phyloP scores from a whole-genome alignment of 2,888 invertebrate species.

The Tanypteryx hageni region DNA sequence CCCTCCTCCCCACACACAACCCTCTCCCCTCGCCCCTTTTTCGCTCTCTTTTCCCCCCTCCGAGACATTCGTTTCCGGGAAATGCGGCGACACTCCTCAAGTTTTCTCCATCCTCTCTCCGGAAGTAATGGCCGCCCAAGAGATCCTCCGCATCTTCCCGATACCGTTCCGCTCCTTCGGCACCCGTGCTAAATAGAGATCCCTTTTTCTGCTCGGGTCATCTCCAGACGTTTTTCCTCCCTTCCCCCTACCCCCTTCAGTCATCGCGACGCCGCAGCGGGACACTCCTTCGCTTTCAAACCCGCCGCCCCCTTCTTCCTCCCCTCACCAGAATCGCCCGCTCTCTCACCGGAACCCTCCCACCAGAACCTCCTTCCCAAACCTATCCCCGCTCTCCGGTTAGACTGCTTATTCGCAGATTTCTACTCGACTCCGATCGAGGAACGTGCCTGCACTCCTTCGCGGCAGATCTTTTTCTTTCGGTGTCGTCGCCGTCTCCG shows the following conservation, averaged over 20 bases:
- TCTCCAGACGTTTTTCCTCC: not conserved
- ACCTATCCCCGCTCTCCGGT: not conserved
- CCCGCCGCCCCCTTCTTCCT: not conserved
- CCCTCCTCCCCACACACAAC: not conserved
- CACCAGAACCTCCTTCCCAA: not conserved
- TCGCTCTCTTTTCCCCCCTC: not conserved
- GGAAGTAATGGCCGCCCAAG: not conserved
- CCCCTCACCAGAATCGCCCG: not conserved
- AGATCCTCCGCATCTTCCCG: no score
- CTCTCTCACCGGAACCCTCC: not conserved
- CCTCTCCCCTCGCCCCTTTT: not conserved
- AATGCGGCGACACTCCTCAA: conserved; percentile 19
- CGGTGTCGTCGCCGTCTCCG: no score
- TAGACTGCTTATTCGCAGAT: conserved; percentile 27
- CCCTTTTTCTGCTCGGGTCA: not conserved
- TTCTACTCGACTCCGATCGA: not conserved
- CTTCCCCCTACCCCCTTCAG: conserved; percentile 1
- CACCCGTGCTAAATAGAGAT: not conserved
- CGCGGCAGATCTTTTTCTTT: no score
- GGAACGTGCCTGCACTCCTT: no score
- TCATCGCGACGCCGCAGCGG: no score
- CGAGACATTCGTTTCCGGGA: conserved; percentile 25
- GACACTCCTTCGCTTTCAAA: not conserved
- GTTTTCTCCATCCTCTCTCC: not conserved
- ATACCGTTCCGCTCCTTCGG: no score